Evolutionary conservation across 2,888 invertebrate species (phyloP), one percentile per base, ranked within the genome.

Genomic region (Callinectes sapidus): DNA sequence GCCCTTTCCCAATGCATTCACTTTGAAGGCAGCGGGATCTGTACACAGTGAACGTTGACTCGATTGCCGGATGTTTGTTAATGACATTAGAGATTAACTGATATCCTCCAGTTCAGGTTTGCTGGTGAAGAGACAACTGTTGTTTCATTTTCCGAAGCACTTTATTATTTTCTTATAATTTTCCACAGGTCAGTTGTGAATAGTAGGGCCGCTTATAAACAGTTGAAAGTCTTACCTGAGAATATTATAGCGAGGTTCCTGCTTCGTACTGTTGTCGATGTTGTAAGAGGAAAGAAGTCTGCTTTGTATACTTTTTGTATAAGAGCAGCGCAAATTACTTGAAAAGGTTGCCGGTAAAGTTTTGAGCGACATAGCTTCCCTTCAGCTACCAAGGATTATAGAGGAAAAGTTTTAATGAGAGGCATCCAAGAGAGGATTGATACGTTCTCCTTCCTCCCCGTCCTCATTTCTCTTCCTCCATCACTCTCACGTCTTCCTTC

Each of bases 321-420:
- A 81, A 32, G 81, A 81, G 35, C 13, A 16, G 81, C 18, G 81
- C 18, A 81, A 81, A 81, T 81, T 81, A 35, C 81, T 81, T 81
- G n/a, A 81, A 81, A 81, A 81, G 32, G 81, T 35, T 35, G 81
- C 81, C 81, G 35, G 35, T 81, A 81, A 81, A 81, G 81, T 81
- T 81, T 81, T 81, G 81, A 81, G 81, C 81, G 81, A 81, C 81
- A 81, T 81, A 81, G 81, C 81, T 81, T 81, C 35, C 32, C 81
- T 81, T 35, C 81, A 35, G 81, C 81, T 81, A 81, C 81, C 81
- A 32, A 81, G 81, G 81, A 81, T 81, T 81, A 81, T 81, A 16
- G 81, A 81, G 81, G 81, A 35, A 81, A 81, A 81, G 81, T 81
- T 81, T 81, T 81, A 81, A 81, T 81, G 81, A 81, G 81, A 81